These are phyloP conservation scores for Podocnemis expansa DNA, from an alignment of 2,113 vertebrate genomes.

Conservation along the genomic window DNA sequence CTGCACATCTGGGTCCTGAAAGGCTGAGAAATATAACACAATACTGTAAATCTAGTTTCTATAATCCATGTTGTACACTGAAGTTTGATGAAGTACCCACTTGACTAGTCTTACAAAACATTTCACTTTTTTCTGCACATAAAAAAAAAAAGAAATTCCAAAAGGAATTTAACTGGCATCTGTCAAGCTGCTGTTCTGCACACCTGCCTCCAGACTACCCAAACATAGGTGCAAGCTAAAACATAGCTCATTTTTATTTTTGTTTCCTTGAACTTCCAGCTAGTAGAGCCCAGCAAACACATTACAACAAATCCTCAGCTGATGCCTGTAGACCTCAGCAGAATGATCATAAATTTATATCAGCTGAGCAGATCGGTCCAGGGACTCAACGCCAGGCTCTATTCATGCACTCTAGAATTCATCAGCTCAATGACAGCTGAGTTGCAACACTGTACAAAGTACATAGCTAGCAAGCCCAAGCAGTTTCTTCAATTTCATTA, in stretches of 20 bases:
- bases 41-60: background rate
- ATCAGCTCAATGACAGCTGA: background rate
- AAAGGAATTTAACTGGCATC: background rate
- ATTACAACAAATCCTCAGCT: background rate
- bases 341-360: background rate
- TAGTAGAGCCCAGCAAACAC: background rate
- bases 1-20: background rate
- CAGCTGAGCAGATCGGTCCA: background rate
- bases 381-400: background rate
- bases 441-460: background rate
- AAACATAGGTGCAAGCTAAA: background rate
- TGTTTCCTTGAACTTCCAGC: background rate
- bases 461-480: background rate
- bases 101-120: background rate
- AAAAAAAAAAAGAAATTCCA: background rate
- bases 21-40: background rate
- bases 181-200: background rate
- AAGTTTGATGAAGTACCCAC: rapidly evolving
- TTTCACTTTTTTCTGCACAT: background rate
- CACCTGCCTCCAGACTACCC: background rate
- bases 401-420: background rate
- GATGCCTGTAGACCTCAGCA: rapidly evolving
- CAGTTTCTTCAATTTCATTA: background rate
- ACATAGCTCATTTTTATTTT: background rate
- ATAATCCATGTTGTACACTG: background rate